Evolutionary conservation across 2,888 invertebrate species (phyloP).

Genomic region (Auanema freiburgensis): DNA sequence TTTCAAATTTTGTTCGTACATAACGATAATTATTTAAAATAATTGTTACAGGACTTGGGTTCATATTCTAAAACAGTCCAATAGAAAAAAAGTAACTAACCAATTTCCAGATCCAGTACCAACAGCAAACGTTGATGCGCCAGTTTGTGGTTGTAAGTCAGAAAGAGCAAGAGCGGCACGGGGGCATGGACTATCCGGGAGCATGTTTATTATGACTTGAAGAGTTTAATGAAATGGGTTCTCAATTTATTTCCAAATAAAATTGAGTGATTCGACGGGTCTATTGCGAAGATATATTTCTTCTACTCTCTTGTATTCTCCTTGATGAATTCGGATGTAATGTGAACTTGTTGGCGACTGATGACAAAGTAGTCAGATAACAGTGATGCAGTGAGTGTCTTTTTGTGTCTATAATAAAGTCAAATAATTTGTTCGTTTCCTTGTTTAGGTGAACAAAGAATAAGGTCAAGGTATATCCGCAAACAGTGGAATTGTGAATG

Average conservation of each 20-base stretch:
- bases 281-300: too few relatives aligned
- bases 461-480: too few relatives aligned
- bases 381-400: too few relatives aligned
- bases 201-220: constrained; percentile 34
- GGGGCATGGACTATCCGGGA: constrained; percentile 62
- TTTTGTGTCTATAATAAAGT: constrained; percentile 1
- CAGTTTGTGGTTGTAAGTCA: constrained; percentile 59
- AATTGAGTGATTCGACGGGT: not conserved
- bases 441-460: not conserved
- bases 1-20: too few relatives aligned
- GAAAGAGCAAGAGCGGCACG: constrained; percentile 62
- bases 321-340: too few relatives aligned
- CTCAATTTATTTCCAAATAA: not conserved
- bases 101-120: constrained; percentile 52
- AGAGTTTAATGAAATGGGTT: not conserved
- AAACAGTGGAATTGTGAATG: too few relatives aligned
- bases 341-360: too few relatives aligned
- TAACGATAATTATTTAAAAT: too few relatives aligned
- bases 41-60: too few relatives aligned
- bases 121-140: constrained; percentile 45
- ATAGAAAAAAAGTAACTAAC: constrained; percentile 27
- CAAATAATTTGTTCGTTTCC: not conserved
- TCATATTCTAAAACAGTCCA: too few relatives aligned
- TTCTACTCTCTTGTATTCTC: too few relatives aligned
- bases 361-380: too few relatives aligned